Percentiles rank a stretch among this genome's conserved stretches.
phyloP scores from a whole-genome alignment of 2,113 vertebrate genomes.

The Pterocles gutturalis region DNA sequence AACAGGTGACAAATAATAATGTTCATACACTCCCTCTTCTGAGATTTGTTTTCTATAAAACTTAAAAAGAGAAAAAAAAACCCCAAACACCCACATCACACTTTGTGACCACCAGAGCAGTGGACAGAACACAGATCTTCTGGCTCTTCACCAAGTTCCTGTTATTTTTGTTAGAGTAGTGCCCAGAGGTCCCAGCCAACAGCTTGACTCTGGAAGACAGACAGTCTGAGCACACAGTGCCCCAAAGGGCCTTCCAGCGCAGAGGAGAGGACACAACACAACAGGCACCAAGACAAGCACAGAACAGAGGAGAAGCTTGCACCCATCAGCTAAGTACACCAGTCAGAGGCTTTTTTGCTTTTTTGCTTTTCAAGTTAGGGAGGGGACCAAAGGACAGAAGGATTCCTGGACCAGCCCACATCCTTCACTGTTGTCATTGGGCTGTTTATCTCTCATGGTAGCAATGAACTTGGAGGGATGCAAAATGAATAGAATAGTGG shows the following conservation, averaged over 20 bases:
- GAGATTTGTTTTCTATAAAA: not conserved
- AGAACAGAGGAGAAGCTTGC: not conserved
- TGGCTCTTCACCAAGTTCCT: constrained; percentile 26
- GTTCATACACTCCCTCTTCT: not conserved
- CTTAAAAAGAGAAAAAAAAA: not conserved
- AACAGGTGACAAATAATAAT: not conserved
- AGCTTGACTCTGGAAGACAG: not conserved
- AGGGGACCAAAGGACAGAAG: not conserved
- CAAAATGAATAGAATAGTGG: not conserved
- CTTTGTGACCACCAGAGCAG: constrained; percentile 28
- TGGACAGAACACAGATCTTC: constrained; percentile 41
- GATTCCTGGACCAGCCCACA: not conserved
- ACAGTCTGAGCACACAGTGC: not conserved
- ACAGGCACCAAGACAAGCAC: not conserved
- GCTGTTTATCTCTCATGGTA: not conserved
- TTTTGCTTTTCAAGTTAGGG: not conserved
- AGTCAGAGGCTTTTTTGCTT: not conserved
- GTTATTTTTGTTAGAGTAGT: constrained; percentile 15
- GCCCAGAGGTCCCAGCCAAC: not conserved
- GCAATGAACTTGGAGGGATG: not conserved
- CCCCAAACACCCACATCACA: not conserved
- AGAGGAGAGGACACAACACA: not conserved
- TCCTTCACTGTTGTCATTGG: fast-evolving
- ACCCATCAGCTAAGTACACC: not conserved
- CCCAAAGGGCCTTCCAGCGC: not conserved